These are phyloP conservation scores for Denticeps clupeoides DNA, from an alignment of 2,797 vertebrate species.

Conservation along the genomic window DNA sequence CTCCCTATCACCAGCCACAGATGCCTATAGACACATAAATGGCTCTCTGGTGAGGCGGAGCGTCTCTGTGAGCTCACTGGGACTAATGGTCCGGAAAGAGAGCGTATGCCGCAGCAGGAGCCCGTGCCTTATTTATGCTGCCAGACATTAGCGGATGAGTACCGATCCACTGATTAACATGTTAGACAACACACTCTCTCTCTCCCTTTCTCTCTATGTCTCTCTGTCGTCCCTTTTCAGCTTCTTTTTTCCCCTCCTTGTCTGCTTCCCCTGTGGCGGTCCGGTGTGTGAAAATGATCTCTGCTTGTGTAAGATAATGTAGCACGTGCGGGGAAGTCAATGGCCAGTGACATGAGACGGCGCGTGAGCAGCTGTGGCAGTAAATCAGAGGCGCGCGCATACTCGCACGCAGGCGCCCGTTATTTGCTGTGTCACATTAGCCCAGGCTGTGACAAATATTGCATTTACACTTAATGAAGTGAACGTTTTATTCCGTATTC, in stretches of 20 bases:
- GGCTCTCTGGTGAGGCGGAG: slow-evolving; percentile 76
- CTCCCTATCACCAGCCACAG: slow-evolving; percentile 97
- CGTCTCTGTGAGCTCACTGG: slow-evolving; percentile 72
- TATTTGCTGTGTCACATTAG: too few species aligned
- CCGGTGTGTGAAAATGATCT: slow-evolving; percentile 54
- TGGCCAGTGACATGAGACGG: slow-evolving; percentile 25
- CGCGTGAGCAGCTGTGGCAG: background rate
- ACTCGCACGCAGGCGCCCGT: background rate
- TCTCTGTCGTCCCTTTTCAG: background rate
- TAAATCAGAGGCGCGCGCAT: background rate
- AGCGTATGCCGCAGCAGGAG: slow-evolving; percentile 84
- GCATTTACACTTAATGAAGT: too few species aligned
- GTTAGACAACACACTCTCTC: slow-evolving; percentile 32
- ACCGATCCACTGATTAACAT: slow-evolving; percentile 68
- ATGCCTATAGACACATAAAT: slow-evolving; percentile 96
- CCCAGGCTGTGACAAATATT: too few species aligned
- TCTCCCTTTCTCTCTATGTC: background rate
- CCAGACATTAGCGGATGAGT: slow-evolving; percentile 68
- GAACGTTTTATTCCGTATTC: too few species aligned
- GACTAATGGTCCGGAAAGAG: slow-evolving; percentile 92
- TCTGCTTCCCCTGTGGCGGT: background rate
- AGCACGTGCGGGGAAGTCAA: slow-evolving; percentile 20
- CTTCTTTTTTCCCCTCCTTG: slow-evolving; percentile 4
- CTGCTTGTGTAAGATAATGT: slow-evolving; percentile 56
- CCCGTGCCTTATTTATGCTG: slow-evolving; percentile 88